Percentiles rank a stretch among this genome's conserved stretches.
phyloP scores from a whole-genome alignment of 2,888 invertebrate species.

The Perdita meconis region DNA sequence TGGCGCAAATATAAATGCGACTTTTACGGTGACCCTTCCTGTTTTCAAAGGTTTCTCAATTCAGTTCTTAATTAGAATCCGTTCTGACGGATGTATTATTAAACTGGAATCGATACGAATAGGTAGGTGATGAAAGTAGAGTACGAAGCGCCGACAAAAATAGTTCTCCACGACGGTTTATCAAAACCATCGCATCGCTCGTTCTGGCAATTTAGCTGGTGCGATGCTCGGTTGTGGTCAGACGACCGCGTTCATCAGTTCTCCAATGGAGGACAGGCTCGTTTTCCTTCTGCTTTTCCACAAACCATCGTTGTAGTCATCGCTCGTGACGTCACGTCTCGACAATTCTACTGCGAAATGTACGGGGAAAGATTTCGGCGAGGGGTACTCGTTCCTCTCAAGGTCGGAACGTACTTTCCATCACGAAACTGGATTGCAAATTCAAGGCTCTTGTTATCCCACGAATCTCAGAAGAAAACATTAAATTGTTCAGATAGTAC shows the following conservation, averaged over 20 bases:
- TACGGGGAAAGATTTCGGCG: neutral
- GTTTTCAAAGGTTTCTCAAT: no score
- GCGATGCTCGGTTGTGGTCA: constrained; percentile 60
- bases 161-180: constrained; percentile 51
- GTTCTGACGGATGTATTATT: neutral
- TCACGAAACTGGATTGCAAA: no score
- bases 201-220: constrained; percentile 70
- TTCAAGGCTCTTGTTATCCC: no score
- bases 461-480: no score
- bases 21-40: no score
- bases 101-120: neutral
- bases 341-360: constrained; percentile 6
- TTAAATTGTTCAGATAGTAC: no score
- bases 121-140: neutral
- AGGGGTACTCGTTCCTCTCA: neutral
- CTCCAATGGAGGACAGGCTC: constrained; percentile 2
- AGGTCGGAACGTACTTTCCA: no score
- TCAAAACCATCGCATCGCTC: constrained; percentile 77
- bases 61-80: neutral
- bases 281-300: constrained; percentile 9
- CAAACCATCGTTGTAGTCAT: constrained; percentile 16
- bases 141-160: neutral
- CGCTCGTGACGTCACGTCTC: neutral
- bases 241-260: constrained; percentile 15
- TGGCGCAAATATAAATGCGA: no score